Percentiles rank a stretch among this genome's conserved stretches.
Conservation (phyloP, 30 jellyfish, hydroid and myxozoan genomes). For the Catostylus mosaicus region DNA sequence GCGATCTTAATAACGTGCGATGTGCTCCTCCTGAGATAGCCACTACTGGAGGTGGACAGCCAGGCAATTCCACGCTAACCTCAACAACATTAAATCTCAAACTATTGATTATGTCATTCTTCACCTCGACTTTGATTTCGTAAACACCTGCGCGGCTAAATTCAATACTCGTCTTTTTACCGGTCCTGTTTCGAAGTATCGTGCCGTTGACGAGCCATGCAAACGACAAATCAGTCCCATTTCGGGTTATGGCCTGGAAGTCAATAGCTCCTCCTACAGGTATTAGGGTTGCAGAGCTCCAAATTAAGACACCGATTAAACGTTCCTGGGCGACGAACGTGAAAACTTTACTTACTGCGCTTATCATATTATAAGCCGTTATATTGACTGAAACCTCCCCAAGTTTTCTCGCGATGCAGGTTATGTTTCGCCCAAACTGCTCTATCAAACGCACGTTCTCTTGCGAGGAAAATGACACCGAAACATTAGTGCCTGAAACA, state of each 20-base stretch:
- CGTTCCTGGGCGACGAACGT: slow-evolving; percentile 26
- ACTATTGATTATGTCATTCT: slow-evolving; percentile 7
- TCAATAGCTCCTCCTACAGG: slow-evolving; percentile 40
- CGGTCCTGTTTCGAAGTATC: neutral
- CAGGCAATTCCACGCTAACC: slow-evolving; percentile 26
- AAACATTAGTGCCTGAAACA: slow-evolving; percentile 26
- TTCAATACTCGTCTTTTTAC: neutral
- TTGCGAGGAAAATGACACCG: neutral
- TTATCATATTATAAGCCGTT: slow-evolving; percentile 39
- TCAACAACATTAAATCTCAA: neutral
- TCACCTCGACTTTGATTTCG: slow-evolving; percentile 26
- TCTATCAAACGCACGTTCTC: neutral
- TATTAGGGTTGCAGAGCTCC: slow-evolving; percentile 35
- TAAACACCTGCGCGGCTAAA: slow-evolving; percentile 28
- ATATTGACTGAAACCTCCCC: slow-evolving; percentile 3
- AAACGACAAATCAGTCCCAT: slow-evolving; percentile 36
- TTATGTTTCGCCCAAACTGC: neutral
- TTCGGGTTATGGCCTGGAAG: slow-evolving; percentile 18
- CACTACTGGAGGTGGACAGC: slow-evolving; percentile 67
- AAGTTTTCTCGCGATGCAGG: neutral
- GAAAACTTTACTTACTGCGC: slow-evolving; percentile 9
- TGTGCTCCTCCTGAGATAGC: slow-evolving; percentile 34
- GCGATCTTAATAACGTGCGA: slow-evolving; percentile 63
- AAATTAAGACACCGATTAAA: slow-evolving; percentile 16
- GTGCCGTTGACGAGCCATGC: slow-evolving; percentile 47